These are phyloP conservation scores for Cephus cinctus DNA, from an alignment of 1,140 invertebrate species.

Conservation along the genomic window DNA sequence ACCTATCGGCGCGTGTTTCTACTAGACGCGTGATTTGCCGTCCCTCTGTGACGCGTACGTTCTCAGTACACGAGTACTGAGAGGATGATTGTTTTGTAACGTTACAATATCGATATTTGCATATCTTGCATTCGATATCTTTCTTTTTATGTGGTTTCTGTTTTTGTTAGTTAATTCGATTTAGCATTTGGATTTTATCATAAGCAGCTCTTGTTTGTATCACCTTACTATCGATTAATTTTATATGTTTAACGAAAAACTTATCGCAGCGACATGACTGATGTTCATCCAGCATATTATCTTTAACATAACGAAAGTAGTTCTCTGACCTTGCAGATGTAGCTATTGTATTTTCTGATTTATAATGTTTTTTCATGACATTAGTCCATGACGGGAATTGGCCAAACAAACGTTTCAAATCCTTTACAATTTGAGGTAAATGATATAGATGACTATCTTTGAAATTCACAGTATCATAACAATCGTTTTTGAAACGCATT, in stretches of 20 bases:
- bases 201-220: conserved; percentile 2
- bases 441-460: neutral
- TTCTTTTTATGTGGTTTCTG: no score
- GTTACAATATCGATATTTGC: no score
- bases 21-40: no score
- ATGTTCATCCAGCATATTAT: neutral
- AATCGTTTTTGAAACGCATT: neutral
- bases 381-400: conserved; percentile 5
- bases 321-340: neutral
- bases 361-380: neutral
- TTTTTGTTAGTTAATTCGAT: no score
- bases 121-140: no score
- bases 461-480: neutral
- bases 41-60: no score
- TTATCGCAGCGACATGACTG: neutral
- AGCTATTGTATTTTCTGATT: neutral
- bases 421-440: neutral
- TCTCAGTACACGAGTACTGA: no score
- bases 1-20: no score
- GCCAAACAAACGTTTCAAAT: neutral
- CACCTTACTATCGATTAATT: neutral
- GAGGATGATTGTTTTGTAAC: no score
- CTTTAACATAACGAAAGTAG: conserved; percentile 1
- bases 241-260: conserved; percentile 1
- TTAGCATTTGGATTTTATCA: neutral